Evolutionary conservation across 2,888 invertebrate species (phyloP), one percentile per base, ranked within the genome.

Genomic region (Amphipyra berbera): DNA sequence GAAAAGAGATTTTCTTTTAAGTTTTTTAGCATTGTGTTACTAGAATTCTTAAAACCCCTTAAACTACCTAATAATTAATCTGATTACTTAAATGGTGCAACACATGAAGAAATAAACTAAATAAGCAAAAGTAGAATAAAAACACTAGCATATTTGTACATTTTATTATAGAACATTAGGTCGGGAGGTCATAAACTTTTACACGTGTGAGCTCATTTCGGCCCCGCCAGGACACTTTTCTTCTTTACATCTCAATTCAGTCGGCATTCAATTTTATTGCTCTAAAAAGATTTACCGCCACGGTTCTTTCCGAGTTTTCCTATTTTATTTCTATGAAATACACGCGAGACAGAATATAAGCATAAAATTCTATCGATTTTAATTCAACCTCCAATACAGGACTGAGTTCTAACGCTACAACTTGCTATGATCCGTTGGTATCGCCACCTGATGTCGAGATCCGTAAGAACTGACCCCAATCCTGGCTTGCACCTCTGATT

Each of bases 201-300:
- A 81, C 81, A 67, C 81, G 76, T 82, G 77, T 68, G 76, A 77
- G 75, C 66, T 76, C 71, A 76, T 81, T 76, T 69, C 57, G 61
- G 47, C 47, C 46, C 67, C 73, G 40, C 48, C 53, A 49, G 60
- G 53, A 68, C 58, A 67, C 50, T 68, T 63, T 60, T 67, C 61
- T 71, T 72, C 76, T 83, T 84, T 79, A 84, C 82, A 82, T 83
- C 81, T 84, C 82, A 80, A 83, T 86, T 83, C 79, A 67, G 74
- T 9, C 76, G 75, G 72, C 79, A 81, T 82, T 86, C 78, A 83
- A 83, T 86, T 86, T 85, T 83, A 87, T 86, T 81, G 82, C 77
- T 72, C 63, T 85, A 82, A 86, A 83, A 77, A 78, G 83, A 83
- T 86, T 87, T 83, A 82, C 73, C 64, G 78, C 56, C 74, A 68